Evolutionary conservation across 2,113 vertebrate species (phyloP).

Genomic region (Pogonocichla stellata): DNA sequence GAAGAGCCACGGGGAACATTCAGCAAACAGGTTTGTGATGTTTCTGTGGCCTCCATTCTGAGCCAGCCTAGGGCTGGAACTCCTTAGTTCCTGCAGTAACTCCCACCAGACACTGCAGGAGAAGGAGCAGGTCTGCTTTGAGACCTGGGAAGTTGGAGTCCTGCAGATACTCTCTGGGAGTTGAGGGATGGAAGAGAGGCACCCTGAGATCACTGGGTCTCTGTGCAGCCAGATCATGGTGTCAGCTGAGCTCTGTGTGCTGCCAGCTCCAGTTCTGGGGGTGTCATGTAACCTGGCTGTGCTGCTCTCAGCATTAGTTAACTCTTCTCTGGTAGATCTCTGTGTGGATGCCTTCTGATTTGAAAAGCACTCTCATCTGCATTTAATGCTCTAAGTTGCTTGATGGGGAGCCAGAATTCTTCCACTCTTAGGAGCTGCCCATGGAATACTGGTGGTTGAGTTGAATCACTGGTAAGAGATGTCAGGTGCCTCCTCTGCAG

Average conservation of each 20-base stretch:
- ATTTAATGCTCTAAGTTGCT: not conserved
- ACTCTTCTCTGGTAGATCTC: not conserved
- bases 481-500: not conserved
- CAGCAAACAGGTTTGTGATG: conserved; percentile 67
- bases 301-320: not conserved
- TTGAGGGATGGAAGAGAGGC: not conserved
- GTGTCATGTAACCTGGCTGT: fast-evolving
- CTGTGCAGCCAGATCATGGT: not conserved
- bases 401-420: not conserved
- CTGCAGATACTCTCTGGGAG: not conserved
- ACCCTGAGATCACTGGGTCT: not conserved
- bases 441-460: not conserved
- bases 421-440: not conserved
- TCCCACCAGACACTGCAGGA: not conserved
- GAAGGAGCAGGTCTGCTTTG: not conserved
- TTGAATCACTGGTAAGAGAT: not conserved
- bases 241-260: not conserved
- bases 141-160: not conserved
- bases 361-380: not conserved
- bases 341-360: not conserved
- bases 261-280: not conserved
- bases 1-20: conserved; percentile 43
- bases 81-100: not conserved
- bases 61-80: not conserved
- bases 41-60: not conserved